Evolutionary conservation across 2,113 vertebrate genomes (phyloP), one percentile per base, ranked within the genome.

Genomic region (Megaptera novaeangliae): DNA sequence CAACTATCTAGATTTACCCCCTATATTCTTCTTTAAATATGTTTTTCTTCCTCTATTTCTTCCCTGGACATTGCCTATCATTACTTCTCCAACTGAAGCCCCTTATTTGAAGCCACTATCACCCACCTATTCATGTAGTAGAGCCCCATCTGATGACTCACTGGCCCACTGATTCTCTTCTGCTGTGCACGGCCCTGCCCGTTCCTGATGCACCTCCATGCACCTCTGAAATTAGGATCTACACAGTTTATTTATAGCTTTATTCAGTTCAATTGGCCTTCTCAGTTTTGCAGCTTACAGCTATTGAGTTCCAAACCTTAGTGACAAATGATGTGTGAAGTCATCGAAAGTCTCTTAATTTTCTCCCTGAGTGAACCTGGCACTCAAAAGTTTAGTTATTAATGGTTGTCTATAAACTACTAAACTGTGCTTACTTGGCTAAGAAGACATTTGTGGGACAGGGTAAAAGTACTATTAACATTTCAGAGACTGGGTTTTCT

Each of bases 291-390:
- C 41, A 92, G 44, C 55, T 80, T 94, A n/a, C 1, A 96, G 80
- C 86, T 98, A 69, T 2, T 63, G 91, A 96, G 57, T 55, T 97
- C 90, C 71, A 92, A 98, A 90, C 77, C 46, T 86, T 66, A 92
- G 77, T 84, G 74, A 63, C 61, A 83, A 89, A 80, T 82, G 77
- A 95, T 57, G 36, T 91, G 41, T 80, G 86, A 97, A 98, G 95
- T 86, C 68, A 95, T 96, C 57, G 85, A 98, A 97, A 97, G 21
- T 63, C 18, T 83, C 44, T 92, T 95, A 66, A 55, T 97, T 98
- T 96, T 97, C 83, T 96, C 36, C 86, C 61, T 91, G 84, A 80
- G 0, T 0, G 63, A 97, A 89, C 12, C 23, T 89, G 66, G 46
- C 27, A 68, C 31, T 91, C 25, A 34, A 85, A 97, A 13, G 0